phyloP scores from a whole-genome alignment of 2,113 vertebrate species.

The Geococcyx californianus region DNA sequence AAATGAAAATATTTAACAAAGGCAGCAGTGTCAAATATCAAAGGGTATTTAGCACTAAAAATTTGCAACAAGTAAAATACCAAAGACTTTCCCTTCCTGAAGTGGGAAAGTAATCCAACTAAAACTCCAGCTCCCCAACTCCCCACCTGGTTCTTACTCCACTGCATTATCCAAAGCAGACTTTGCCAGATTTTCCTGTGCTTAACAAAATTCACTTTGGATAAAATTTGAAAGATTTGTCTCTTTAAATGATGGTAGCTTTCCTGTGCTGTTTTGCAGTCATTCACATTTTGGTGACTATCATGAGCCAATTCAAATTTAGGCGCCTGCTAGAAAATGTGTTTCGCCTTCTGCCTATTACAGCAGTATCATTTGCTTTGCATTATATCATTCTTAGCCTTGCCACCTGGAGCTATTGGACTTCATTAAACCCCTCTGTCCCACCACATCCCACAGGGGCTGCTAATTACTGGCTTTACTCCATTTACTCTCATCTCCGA shows the following conservation, averaged over 20 bases:
- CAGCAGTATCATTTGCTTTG: slow-evolving; percentile 54
- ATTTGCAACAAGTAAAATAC: slow-evolving; percentile 54
- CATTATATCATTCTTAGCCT: slow-evolving; percentile 65
- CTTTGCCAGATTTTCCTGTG: not conserved
- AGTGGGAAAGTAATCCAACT: slow-evolving; percentile 21
- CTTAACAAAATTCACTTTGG: not conserved
- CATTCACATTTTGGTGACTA: slow-evolving; percentile 40
- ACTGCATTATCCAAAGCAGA: not conserved
- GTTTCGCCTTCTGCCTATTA: slow-evolving; percentile 67
- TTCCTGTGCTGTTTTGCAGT: not conserved
- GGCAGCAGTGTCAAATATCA: slow-evolving; percentile 66
- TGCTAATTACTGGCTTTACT: slow-evolving; percentile 84
- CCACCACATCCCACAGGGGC: slow-evolving; percentile 77
- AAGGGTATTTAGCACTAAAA: slow-evolving; percentile 58
- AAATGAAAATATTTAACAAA: slow-evolving; percentile 74
- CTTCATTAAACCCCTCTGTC: slow-evolving; percentile 77
- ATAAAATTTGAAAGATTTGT: not conserved
- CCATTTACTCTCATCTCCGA: slow-evolving; percentile 80
- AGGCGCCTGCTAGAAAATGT: slow-evolving; percentile 64
- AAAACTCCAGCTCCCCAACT: not conserved
- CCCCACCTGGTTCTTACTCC: not conserved
- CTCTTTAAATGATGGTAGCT: slow-evolving; percentile 20
- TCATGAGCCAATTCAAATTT: not conserved
- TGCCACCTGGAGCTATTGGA: slow-evolving; percentile 77
- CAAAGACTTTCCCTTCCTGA: slow-evolving; percentile 28